Conservation (phyloP, 2,888 invertebrate genomes). For the Dryocosmus kuriphilus region DNA sequence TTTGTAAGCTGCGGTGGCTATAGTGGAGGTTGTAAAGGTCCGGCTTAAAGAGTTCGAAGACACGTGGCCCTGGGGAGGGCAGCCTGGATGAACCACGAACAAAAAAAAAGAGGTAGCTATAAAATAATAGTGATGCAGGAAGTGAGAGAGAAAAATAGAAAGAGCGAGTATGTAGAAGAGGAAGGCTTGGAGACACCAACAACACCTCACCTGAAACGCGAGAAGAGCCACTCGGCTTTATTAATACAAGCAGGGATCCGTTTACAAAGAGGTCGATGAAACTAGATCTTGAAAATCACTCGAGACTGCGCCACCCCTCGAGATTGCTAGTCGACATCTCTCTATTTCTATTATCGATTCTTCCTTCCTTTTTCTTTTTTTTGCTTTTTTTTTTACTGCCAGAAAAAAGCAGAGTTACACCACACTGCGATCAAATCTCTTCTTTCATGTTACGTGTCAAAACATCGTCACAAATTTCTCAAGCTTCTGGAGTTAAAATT, state of each 20-base stretch:
- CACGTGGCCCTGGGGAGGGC: not conserved
- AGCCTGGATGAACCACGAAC: not conserved
- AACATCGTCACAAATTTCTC: not conserved
- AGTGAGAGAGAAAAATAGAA: not conserved
- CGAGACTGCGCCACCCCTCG: conserved; percentile 57
- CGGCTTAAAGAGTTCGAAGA: too few species aligned
- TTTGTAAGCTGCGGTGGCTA: not conserved
- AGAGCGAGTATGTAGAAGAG: not conserved
- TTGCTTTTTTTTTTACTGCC: not conserved
- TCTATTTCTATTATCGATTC: conserved; percentile 29
- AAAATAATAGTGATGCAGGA: not conserved
- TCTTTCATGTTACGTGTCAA: conserved; percentile 2
- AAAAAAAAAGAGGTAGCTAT: not conserved
- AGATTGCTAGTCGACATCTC: not conserved
- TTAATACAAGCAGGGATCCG: conserved; percentile 60
- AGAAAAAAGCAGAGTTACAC: conserved; percentile 2
- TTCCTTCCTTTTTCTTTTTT: not conserved
- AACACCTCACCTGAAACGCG: conserved; percentile 55
- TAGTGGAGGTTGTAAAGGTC: too few species aligned
- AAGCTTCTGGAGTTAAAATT: not conserved
- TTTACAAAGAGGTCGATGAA: conserved; percentile 62
- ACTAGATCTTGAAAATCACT: conserved; percentile 63
- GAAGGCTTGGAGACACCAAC: not conserved
- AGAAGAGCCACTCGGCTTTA: conserved; percentile 59
- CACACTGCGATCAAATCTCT: conserved; percentile 11